Evolutionary conservation across 2,888 invertebrate species (phyloP), one percentile per base, ranked within the genome.

Genomic region (Sericinus montela): DNA sequence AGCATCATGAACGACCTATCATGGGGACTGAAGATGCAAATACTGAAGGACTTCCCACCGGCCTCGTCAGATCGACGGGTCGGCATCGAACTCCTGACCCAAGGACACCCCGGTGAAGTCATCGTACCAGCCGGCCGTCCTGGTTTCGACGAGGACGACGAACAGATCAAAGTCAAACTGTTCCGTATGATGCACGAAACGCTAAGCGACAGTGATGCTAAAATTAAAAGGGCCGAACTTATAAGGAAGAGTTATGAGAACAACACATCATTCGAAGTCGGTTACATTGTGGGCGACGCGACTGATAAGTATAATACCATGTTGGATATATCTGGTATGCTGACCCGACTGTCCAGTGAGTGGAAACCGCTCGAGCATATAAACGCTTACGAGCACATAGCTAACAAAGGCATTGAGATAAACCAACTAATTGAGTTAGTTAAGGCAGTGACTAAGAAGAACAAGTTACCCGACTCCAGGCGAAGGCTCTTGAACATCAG

Each of bases 341-440:
- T 82, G 0, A 62, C 64, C 9, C 56, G 73, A 0, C 19, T 19
- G 19, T 3, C 3, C 5, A 5, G 3, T 5, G 19, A 19, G 19
- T 84, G 83, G 84, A 72, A 65, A n/a, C 83, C 83, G 0, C 71
- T 84, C 15, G 84, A 84, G n/a, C 84, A 83, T 51, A 76, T 83
- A 0, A 84, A 81, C 10, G 83, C 80, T 0, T 84, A 83, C 30
- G 83, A 82, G 3, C 80, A 82, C 48, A 80, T 83, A 0, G 77
- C 82, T 0, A 83, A 81, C 13, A 75, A 77, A 14, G 80, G 73
- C 0, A 75, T 80, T 0, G 80, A 82, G 39, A 67, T 82, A 0
- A 72, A 59, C 1, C 74, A 80, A 45, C 43, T 82, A 0, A 64
- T 77, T 5, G 81, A 82, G 8, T 54, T 80, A 28, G 57, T 74